These are phyloP conservation scores for Caenorhabditis briggsae DNA, from an alignment of 1,140 invertebrate genomes.

Conservation along the genomic window DNA sequence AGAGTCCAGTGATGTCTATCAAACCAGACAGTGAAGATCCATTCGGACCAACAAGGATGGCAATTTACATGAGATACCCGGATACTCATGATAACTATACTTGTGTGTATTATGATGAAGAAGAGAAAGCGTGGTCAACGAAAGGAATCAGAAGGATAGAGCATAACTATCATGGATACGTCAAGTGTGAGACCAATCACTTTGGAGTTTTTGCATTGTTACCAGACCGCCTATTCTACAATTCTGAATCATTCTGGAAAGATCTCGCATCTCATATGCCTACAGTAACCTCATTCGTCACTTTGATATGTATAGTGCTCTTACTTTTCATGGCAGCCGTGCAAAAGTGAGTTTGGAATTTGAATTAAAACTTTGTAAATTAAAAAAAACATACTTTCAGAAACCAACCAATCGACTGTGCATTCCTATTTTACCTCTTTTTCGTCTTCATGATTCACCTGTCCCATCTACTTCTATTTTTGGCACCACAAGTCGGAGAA, in stretches of 20 bases:
- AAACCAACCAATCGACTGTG: conserved; percentile 56
- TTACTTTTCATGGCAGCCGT: conserved; percentile 46
- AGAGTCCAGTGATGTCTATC: conserved; percentile 48
- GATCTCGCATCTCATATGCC: conserved; percentile 51
- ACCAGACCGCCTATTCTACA: conserved; percentile 43
- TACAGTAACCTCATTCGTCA: conserved; percentile 58
- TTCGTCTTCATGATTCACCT: conserved; percentile 59
- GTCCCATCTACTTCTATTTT: conserved; percentile 47
- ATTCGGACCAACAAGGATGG: conserved; percentile 42
- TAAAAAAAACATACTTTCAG: background rate
- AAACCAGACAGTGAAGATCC: conserved; percentile 47
- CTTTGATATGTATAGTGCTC: conserved; percentile 40
- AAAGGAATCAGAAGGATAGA: conserved; percentile 59
- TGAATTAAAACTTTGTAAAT: background rate
- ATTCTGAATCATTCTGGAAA: conserved; percentile 51
- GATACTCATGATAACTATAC: conserved; percentile 61
- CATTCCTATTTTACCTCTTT: conserved; percentile 60
- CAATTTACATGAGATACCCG: conserved; percentile 45
- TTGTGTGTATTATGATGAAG: conserved; percentile 63
- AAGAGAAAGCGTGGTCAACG: conserved; percentile 59
- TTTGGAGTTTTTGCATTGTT: conserved; percentile 56
- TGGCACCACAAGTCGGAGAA: conserved; percentile 63
- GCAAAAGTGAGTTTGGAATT: conserved; percentile 25
- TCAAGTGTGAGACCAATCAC: conserved; percentile 61
- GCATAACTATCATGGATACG: conserved; percentile 58